A percentile compares a stretch with the other conserved stretches of the same genome.
Evolutionary conservation across 1,140 invertebrate species (phyloP).

Genomic region (Homalodisca vitripennis): DNA sequence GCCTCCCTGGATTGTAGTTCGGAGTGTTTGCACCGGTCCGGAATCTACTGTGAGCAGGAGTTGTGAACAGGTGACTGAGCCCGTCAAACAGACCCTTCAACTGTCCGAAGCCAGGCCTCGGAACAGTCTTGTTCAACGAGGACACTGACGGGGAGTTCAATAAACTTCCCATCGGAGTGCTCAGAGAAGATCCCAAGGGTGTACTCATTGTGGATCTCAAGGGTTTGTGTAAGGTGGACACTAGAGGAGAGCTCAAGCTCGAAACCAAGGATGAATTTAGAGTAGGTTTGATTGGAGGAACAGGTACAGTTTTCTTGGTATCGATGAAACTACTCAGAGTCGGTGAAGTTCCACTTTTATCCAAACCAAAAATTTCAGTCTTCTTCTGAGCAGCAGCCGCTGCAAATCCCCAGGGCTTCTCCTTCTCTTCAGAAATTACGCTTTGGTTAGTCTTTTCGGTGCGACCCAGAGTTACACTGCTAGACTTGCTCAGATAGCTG

Average conservation of each 20-base stretch:
- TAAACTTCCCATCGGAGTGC: neutral
- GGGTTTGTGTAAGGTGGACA: neutral
- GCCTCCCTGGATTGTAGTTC: constrained; percentile 24
- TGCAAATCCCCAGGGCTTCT: constrained; percentile 75
- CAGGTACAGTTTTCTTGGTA: neutral
- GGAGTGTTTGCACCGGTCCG: constrained; percentile 18
- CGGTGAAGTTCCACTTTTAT: constrained; percentile 13
- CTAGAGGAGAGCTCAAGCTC: neutral
- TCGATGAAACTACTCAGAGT: neutral
- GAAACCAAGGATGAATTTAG: neutral
- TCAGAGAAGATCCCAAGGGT: neutral
- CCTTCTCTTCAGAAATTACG: constrained; percentile 45
- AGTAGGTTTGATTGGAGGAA: neutral
- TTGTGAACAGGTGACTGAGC: constrained; percentile 78
- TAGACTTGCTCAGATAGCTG: constrained; percentile 29
- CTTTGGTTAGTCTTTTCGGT: constrained; percentile 15
- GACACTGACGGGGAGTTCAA: constrained; percentile 43
- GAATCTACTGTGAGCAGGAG: constrained; percentile 57
- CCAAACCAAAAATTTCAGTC: constrained; percentile 13
- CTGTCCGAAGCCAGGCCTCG: constrained; percentile 58
- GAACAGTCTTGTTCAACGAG: constrained; percentile 38
- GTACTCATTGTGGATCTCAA: neutral
- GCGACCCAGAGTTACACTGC: neutral
- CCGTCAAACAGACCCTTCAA: constrained; percentile 79
- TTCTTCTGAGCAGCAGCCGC: constrained; percentile 54